Evolutionary conservation across 2,888 invertebrate species (phyloP), one percentile per base, ranked within the genome.

Genomic region (Clanis bilineata): DNA sequence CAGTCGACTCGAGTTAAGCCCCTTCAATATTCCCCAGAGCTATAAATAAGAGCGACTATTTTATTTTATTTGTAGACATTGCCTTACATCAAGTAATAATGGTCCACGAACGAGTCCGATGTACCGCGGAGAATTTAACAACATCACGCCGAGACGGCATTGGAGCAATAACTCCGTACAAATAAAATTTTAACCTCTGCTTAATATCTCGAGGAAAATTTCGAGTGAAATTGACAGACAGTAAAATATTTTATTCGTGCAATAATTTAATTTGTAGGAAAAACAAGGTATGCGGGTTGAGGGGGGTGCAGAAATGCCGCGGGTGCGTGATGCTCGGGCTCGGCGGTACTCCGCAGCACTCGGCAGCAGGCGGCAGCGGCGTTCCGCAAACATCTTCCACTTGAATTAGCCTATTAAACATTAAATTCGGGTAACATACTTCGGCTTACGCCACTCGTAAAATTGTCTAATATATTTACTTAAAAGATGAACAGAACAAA

Each of bases 171-270:
- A 88, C 85, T 85, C 73, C 72, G 76, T 65, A 78, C 85, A 83
- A 91, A 90, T 92, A 92, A 90, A 91, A 92, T 89, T 88, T 86
- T 88, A 92, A 90, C 90, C 87, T 86, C 91, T 87, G 88, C 83
- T 90, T 90, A 90, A 90, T 90, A 89, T 89, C 90, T 78, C 73
- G 70, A 79, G 80, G 78, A 82, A 81, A 80, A 78, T 81, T 85
- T 81, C 82, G 72, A 77, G 82, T 75, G 80, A 80, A 91, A 92
- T 90, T 89, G 92, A 90, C 92, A 90, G 92, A 86, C 90, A 84
- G 85, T 92, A 90, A 92, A 92, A 90, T 91, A 91, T 92, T 92
- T 92, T 90, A 92, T 87, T 82, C 85, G 72, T 71, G 82, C 83
- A 86, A 89, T 92, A 91, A 92, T 89, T 91, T 90, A 82, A 88